phyloP scores from a whole-genome alignment of 2,888 invertebrate genomes.

The Hyposoter didymator region DNA sequence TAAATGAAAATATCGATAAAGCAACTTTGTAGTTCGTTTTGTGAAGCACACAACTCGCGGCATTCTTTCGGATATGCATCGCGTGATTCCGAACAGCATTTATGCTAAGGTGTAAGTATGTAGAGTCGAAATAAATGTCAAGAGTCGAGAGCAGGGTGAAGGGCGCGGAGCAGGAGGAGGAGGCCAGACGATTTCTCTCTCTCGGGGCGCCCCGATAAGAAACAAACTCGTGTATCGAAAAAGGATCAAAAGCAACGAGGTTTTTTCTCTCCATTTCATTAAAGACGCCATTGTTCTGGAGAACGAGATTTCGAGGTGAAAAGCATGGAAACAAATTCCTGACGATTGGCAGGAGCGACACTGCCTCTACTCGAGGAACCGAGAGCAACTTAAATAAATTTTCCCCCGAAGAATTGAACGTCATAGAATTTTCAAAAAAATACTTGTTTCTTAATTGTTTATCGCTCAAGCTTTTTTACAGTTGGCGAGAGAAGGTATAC shows the following conservation, averaged over 20 bases:
- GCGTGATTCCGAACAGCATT: conserved; percentile 49
- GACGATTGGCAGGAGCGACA: not conserved
- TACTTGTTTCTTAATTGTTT: too few relatives aligned
- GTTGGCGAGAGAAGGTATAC: too few relatives aligned
- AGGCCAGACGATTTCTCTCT: too few relatives aligned
- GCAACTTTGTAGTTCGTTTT: conserved; percentile 20
- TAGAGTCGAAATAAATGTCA: conserved; percentile 39
- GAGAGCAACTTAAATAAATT: not conserved
- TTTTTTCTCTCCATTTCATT: not conserved
- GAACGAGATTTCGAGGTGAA: not conserved
- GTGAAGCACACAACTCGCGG: conserved; percentile 33
- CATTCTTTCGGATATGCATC: conserved; percentile 48
- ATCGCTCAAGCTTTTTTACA: not conserved
- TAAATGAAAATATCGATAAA: not conserved
- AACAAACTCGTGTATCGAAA: not conserved
- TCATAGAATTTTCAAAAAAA: not conserved
- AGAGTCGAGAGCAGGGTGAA: too few relatives aligned
- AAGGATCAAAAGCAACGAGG: not conserved
- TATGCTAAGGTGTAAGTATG: conserved; percentile 13
- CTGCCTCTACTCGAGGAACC: not conserved
- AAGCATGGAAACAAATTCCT: not conserved
- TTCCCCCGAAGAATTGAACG: not conserved
- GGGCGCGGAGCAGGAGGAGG: too few relatives aligned
- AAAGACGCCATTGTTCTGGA: not conserved
- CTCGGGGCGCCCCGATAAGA: too few relatives aligned